Evolutionary conservation across 1,140 invertebrate genomes (phyloP).

Genomic region (Atta colombica): DNA sequence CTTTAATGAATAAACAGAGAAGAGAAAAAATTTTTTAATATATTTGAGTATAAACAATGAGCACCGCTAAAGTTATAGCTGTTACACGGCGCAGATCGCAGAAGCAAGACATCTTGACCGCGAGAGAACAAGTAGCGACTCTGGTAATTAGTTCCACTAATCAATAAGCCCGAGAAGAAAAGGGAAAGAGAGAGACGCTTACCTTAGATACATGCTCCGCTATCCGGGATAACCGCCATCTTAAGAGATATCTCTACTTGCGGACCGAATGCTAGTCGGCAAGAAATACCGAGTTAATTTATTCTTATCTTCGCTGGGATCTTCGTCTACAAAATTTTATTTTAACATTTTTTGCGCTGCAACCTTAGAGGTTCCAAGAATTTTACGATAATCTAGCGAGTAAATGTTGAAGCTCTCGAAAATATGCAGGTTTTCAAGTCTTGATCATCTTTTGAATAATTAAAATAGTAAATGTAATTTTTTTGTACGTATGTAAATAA

Average conservation of each 20-base stretch:
- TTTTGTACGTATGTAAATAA: background rate
- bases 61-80: conserved; percentile 73
- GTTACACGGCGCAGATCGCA: conserved; percentile 69
- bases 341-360: background rate
- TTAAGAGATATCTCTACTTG: conserved; percentile 73
- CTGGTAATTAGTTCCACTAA: conserved; percentile 82
- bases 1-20: background rate
- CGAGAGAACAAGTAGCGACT: conserved; percentile 74
- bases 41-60: conserved; percentile 23
- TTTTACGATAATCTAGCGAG: conserved; percentile 9
- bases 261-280: conserved; percentile 9
- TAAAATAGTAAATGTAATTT: background rate
- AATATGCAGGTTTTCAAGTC: background rate
- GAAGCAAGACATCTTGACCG: conserved; percentile 76
- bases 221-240: conserved; percentile 63
- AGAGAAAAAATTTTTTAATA: background rate
- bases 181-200: conserved; percentile 42
- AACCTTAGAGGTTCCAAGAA: background rate
- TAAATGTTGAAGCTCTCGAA: background rate
- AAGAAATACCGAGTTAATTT: conserved; percentile 56
- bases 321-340: conserved; percentile 53
- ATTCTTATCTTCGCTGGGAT: conserved; percentile 54
- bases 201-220: conserved; percentile 61
- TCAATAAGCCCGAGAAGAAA: conserved; percentile 73
- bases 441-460: background rate